Base-by-base conservation (phyloP, 2,113 vertebrate genomes). In the Pelmatolapia mariae region DNA sequence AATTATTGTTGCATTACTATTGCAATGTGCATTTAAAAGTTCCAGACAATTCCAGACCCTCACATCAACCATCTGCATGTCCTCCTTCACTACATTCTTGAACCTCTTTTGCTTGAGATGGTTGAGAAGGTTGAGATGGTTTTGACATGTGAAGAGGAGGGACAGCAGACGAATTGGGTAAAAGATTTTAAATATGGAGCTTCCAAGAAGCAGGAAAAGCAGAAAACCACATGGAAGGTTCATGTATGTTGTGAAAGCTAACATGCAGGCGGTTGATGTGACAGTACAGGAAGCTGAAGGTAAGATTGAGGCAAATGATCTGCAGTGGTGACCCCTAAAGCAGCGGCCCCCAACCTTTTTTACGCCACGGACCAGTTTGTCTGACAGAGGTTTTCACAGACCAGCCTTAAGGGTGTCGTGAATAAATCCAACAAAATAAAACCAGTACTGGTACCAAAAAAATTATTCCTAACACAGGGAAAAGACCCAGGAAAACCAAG, bases 31-130 rank as follows among this genome's bases (percentile, higher is more conserved):
- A 4, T 5, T 66, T 36, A 38, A 36, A 66, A 8, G 18, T 38
- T 66, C 31, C 16, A 66, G 61, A 66, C 1, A 63, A 63, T 63
- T 63, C 31, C 59, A 63, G 59, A 63, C 10, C 12, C 9, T 1
- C 0, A 66, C 61, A 13, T 13, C 4, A 38, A 38, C 61, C 33
- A 66, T 66, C 19, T 13, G 33, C 36, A 38, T 66, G 33, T 12
- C 18, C 31, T 63, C 61, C 61, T 66, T 66, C 61, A 38, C 1
- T 4, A 38, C 33, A 38, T 66, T 3, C 3, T 0, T 0, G 57
- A 61, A 31, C 10, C 57, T 61, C 26, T 61, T 61, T 26, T 26
- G 26, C 29, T 31, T 31, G 29, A 31, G 29, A 31, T 31, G 29
- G 29, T 31, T 31, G 29, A 31, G 29, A 31, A 31, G 43, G 12